Evolutionary conservation across 2,113 vertebrate species (phyloP), one percentile per base, ranked within the genome.

Genomic region (Melozone crissalis): DNA sequence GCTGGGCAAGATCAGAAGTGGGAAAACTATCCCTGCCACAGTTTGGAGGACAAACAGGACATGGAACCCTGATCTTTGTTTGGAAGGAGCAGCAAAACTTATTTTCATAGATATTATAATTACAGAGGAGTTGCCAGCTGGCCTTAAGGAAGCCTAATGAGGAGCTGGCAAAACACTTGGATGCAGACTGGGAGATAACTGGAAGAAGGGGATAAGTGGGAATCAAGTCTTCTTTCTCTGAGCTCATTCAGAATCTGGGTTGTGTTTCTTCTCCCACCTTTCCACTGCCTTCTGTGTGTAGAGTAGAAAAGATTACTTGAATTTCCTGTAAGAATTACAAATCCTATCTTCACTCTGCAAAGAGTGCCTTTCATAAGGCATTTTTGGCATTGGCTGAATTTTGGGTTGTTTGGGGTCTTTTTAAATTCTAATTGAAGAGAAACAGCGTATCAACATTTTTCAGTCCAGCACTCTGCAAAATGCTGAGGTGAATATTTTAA

Each of bases 381-480:
- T 74, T 92, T 75, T 96, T 94, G 47, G 54, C 78, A 81, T 31
- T 52, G 24, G 71, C 20, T 83, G 57, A 37, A 75, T 68, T 68
- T 78, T 3, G 7, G 18, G 10, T 30, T 37, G 17, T 1, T 71
- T n/a, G 9, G 16, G 33, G 0, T 0, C 31, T 54, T 71, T 79
- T 63, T 13, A 27, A 82, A 79, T 78, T 87, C 13, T 39, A 72
- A 39, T 20, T 65, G 54, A 83, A 78, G 54, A 67, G 66, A 77
- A 91, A 93, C 2, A 89, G 65, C 90, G 89, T 91, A 83, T 86
- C 74, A 90, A 17, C 80, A 51, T 92, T 90, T 79, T 79, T 87
- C 39, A 37, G 63, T 39, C 15, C 39, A 79, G 44, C 16, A 5
- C 77, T 89, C 49, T 86, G 39, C 41, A 90, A 91, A 85, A 69